Evolutionary conservation across 2,113 vertebrate genomes (phyloP).

Genomic region (Galeopterus variegatus): DNA sequence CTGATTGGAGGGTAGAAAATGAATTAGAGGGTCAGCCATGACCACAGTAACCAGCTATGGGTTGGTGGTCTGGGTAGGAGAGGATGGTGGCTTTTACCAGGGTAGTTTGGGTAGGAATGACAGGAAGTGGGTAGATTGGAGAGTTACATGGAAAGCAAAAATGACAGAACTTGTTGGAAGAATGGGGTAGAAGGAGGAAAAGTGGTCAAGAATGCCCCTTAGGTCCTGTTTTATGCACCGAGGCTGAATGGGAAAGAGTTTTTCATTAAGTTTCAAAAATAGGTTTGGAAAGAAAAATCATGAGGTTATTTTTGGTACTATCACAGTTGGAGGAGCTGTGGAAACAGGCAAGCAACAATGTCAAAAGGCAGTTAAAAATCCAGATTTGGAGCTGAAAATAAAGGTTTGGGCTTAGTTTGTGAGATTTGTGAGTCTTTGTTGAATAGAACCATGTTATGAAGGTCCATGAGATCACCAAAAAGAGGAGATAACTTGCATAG

Average conservation of each 20-base stretch:
- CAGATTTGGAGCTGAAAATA: neutral
- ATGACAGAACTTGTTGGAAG: neutral
- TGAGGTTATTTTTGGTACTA: neutral
- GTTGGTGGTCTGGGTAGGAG: neutral
- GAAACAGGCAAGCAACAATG: neutral
- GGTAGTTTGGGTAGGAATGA: neutral
- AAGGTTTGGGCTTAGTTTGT: neutral
- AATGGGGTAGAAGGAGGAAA: neutral
- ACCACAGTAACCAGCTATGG: neutral
- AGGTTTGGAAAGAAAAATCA: neutral
- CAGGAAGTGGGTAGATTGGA: neutral
- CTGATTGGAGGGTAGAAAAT: neutral
- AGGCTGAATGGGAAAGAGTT: neutral
- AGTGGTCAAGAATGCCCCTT: neutral
- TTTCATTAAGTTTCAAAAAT: conserved; percentile 46
- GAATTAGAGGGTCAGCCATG: neutral
- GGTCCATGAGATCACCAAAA: neutral
- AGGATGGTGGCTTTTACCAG: neutral
- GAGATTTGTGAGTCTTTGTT: neutral
- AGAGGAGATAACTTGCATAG: neutral
- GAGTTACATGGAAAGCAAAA: neutral
- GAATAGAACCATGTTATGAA: neutral
- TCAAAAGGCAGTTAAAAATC: neutral
- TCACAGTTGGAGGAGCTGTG: neutral
- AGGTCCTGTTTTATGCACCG: neutral